These are phyloP conservation scores for Dascillus cervinus DNA, from an alignment of 2,888 invertebrate genomes.

Conservation along the genomic window DNA sequence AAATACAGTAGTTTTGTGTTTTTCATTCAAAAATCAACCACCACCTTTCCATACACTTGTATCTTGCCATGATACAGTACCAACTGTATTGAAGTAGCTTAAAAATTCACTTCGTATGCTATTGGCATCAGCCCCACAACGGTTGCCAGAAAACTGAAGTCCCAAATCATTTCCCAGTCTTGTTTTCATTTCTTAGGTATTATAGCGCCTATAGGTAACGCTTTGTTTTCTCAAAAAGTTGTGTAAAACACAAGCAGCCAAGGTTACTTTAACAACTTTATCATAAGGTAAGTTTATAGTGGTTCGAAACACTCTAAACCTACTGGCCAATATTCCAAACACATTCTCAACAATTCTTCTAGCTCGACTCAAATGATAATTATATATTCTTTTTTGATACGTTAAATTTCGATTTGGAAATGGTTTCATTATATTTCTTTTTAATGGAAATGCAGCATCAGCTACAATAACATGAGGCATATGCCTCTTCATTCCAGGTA, in stretches of 20 bases:
- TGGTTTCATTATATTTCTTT: slow-evolving; percentile 21
- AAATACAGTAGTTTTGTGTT: not conserved
- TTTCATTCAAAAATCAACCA: not conserved
- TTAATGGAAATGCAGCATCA: slow-evolving; percentile 25
- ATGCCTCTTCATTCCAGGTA: slow-evolving; percentile 15
- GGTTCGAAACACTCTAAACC: slow-evolving; percentile 24
- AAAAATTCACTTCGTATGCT: not conserved
- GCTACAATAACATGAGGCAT: slow-evolving; percentile 23
- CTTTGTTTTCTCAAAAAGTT: not conserved
- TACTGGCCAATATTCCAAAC: slow-evolving; percentile 21
- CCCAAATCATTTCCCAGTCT: not conserved
- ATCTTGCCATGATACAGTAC: not conserved
- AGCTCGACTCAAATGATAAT: slow-evolving; percentile 18
- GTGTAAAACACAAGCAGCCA: not conserved
- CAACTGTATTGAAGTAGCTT: not conserved
- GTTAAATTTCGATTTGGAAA: slow-evolving; percentile 14
- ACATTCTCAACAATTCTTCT: slow-evolving; percentile 21
- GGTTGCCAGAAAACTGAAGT: not conserved
- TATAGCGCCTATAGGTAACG: not conserved
- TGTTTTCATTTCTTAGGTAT: not conserved
- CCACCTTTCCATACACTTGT: not conserved
- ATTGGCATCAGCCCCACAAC: not conserved
- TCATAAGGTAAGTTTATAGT: not conserved
- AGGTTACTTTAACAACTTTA: not conserved
- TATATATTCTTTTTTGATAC: slow-evolving; percentile 11